A percentile compares a stretch with the other conserved stretches of the same genome.
These are phyloP conservation scores for Bucco capensis DNA, from an alignment of 2,113 vertebrate genomes.

Conservation along the genomic window DNA sequence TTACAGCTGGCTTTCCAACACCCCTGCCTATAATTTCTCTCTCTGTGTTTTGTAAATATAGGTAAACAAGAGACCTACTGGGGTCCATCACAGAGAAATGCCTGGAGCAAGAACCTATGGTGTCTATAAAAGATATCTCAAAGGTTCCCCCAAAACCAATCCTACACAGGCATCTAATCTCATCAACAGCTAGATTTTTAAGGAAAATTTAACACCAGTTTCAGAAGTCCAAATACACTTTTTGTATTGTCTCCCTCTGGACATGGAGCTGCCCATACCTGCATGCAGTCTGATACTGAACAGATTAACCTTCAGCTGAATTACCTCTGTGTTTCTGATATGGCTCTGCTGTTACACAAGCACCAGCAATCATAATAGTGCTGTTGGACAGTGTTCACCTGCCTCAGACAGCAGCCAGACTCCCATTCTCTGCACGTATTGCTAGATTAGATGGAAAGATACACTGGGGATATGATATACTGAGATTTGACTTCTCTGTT, in stretches of 20 bases:
- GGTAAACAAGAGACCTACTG: not conserved
- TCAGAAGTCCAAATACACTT: not conserved
- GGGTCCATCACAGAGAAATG: fast-evolving
- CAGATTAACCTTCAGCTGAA: constrained; percentile 14
- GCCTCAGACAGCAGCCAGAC: not conserved
- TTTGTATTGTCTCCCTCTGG: not conserved
- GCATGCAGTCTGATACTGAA: fast-evolving
- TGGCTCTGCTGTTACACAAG: not conserved
- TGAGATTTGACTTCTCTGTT: not conserved
- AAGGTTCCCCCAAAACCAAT: not conserved
- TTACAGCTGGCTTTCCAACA: not conserved
- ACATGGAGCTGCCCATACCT: not conserved
- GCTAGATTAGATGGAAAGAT: not conserved
- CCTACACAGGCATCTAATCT: not conserved
- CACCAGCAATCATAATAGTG: not conserved
- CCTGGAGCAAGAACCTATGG: not conserved
- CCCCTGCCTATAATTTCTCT: not conserved
- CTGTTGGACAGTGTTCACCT: not conserved
- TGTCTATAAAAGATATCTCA: not conserved
- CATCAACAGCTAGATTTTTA: not conserved
- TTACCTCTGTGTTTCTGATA: not conserved
- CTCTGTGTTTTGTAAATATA: not conserved
- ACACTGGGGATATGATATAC: not conserved
- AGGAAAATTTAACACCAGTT: not conserved
- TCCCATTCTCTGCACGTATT: not conserved